Percentiles rank a stretch among this genome's conserved stretches.
Conservation (phyloP, 2,113 vertebrate genomes). For the Dendropsophus ebraccatus region DNA sequence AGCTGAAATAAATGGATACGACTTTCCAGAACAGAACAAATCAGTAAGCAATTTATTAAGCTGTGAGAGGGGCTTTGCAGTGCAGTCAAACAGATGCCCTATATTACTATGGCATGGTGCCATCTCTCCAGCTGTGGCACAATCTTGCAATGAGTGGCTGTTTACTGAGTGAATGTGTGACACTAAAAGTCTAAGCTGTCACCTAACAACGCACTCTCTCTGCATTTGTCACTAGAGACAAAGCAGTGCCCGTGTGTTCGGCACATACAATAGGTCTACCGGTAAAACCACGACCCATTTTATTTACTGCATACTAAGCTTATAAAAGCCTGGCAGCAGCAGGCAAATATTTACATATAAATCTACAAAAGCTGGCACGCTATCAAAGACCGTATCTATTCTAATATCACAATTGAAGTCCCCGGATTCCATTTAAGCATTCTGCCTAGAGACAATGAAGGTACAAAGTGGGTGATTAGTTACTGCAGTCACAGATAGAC, state of each 20-base stretch:
- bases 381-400: conserved; percentile 33
- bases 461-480: conserved; percentile 66
- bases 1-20: conserved; percentile 9
- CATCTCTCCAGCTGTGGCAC: conserved; percentile 53
- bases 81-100: conserved; percentile 50
- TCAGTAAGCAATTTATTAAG: conserved; percentile 53
- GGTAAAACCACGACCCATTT: conserved; percentile 8
- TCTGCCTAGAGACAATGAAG: conserved; percentile 48
- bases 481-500: conserved; percentile 62
- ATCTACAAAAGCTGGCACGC: neutral
- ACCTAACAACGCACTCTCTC: conserved; percentile 28
- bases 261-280: conserved; percentile 12
- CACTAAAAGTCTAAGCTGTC: conserved; percentile 45
- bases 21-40: conserved; percentile 46
- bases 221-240: conserved; percentile 40
- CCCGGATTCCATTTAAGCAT: neutral
- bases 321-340: neutral
- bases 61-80: conserved; percentile 45
- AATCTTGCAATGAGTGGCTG: conserved; percentile 41
- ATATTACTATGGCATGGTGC: conserved; percentile 49
- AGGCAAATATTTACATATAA: conserved; percentile 15
- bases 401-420: conserved; percentile 27
- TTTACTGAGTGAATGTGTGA: conserved; percentile 47
- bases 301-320: neutral
- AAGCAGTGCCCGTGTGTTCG: conserved; percentile 8